Base-by-base conservation (phyloP, 53 echinoderm and acorn worm species). In the Paracentrotus lividus region DNA sequence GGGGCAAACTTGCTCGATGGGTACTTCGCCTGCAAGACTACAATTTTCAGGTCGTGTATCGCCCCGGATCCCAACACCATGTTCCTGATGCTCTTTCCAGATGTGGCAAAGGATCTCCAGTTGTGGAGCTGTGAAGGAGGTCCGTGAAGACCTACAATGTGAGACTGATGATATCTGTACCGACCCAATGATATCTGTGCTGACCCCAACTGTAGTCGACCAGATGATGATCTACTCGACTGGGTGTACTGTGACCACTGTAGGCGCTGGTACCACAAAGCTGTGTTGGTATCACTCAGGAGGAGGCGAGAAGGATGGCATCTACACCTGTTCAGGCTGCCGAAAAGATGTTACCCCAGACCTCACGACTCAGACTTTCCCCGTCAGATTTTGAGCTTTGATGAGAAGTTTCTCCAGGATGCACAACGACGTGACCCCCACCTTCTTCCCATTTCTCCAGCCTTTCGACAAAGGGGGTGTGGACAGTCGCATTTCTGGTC, bases 261-360 rank as follows among this genome's bases (percentile, higher is more conserved):
- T 64, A 64, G 8, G 27, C 27, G 64, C 27, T 64, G 64, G 64
- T n/a, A 64, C 64, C 64, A 64, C 64, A 64, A n/a, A 64, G 26
- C 27, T 64, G 64, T 64, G 64, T 64, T 64, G 64, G 64, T 64
- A 29, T 64, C 64, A 64, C 64, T 64, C 64, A 64, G 8, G 64
- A 64, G 64, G 8, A 64, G 5, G 64, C 64, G n/a, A 29, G 27
- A 12, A 64, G 4, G 27, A 64, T 64, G 64, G 27, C 8, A 1
- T 64, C 64, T 64, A 64, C 29, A 29, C 8, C 27, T 64, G 64
- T 29, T 29, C 26, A n/a, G n/a, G 26, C 64, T 64, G 27, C 64
- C 64, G 27, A 64, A 26, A 3, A 64, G 29, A n/a, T 64, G 64
- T 3, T 27, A 29, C 64, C 27, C 29, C 64, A 2, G 64, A 8